Evolutionary conservation across 1,140 invertebrate species (phyloP).

Genomic region (Pseudomyrmex pallidus): DNA sequence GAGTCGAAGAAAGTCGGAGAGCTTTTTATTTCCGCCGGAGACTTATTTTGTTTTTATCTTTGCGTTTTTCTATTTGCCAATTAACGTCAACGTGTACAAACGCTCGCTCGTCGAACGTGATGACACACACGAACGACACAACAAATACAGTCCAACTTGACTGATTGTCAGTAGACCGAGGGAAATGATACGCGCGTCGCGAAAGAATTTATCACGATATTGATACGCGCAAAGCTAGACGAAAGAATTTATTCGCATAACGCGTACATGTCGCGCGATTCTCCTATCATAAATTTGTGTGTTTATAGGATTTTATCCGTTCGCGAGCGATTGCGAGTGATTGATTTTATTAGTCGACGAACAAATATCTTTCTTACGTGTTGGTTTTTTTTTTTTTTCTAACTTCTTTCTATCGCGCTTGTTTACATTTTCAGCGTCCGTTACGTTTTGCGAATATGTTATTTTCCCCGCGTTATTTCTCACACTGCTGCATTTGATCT

Average conservation of each 20-base stretch:
- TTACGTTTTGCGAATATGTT: not conserved
- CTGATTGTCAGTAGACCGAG: not conserved
- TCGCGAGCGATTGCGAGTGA: constrained; percentile 2
- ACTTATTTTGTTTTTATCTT: constrained; percentile 9
- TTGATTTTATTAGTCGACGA: constrained; percentile 10
- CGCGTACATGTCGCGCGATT: too few relatives aligned
- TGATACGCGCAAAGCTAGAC: not conserved
- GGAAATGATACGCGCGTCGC: not conserved
- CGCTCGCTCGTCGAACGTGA: too few relatives aligned
- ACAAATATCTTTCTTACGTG: too few relatives aligned
- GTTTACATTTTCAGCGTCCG: not conserved
- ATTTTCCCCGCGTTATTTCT: too few relatives aligned
- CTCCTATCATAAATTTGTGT: not conserved
- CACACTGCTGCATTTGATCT: too few relatives aligned
- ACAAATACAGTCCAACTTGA: not conserved
- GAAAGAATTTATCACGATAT: constrained; percentile 14
- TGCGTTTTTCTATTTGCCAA: too few relatives aligned
- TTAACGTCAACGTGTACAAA: too few relatives aligned
- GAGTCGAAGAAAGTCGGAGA: not conserved
- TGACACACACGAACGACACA: too few relatives aligned
- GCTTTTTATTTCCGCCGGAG: constrained; percentile 7
- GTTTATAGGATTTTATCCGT: not conserved
- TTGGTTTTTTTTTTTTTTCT: too few relatives aligned
- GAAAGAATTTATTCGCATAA: constrained; percentile 22
- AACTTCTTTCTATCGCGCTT: not conserved